Percentiles rank a stretch among this genome's conserved stretches.
These are phyloP conservation scores for Semotilus atromaculatus DNA, from an alignment of 2,797 vertebrate species.

Conservation along the genomic window DNA sequence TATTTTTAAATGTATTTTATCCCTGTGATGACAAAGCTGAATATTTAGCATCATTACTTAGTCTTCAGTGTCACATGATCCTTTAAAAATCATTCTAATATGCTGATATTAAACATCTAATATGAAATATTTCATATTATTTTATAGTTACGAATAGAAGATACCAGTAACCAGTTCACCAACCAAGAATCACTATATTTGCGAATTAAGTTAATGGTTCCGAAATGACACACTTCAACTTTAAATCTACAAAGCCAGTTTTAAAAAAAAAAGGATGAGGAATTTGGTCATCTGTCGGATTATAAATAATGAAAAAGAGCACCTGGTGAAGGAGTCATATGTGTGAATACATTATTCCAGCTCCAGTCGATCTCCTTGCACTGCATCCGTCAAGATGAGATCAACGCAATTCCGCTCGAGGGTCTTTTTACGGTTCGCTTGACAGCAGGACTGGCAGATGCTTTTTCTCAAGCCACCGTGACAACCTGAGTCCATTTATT, in stretches of 20 bases:
- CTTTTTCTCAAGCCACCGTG: slow-evolving; percentile 31
- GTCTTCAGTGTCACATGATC: neutral
- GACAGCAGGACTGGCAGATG: slow-evolving; percentile 34
- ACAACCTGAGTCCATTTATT: slow-evolving; percentile 26
- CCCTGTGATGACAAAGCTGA: neutral
- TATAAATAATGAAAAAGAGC: slow-evolving; percentile 35
- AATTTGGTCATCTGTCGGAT: neutral
- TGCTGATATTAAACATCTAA: neutral
- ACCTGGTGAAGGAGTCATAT: slow-evolving; percentile 5
- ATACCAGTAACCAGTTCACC: neutral
- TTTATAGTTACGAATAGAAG: neutral
- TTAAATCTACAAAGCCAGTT: neutral
- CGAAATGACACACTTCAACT: slow-evolving; percentile 2
- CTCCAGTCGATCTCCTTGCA: slow-evolving; percentile 10
- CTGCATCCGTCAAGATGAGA: slow-evolving; percentile 27
- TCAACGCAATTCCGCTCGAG: slow-evolving; percentile 14
- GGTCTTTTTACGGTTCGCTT: slow-evolving; percentile 4
- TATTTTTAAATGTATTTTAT: neutral
- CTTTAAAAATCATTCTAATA: neutral
- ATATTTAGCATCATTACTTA: neutral
- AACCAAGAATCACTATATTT: neutral
- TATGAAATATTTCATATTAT: too few species aligned
- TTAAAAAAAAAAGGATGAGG: neutral
- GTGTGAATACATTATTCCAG: slow-evolving; percentile 27
- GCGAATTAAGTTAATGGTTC: neutral